Evolutionary conservation across 1,140 invertebrate species (phyloP).

Genomic region (Maconellicoccus hirsutus): DNA sequence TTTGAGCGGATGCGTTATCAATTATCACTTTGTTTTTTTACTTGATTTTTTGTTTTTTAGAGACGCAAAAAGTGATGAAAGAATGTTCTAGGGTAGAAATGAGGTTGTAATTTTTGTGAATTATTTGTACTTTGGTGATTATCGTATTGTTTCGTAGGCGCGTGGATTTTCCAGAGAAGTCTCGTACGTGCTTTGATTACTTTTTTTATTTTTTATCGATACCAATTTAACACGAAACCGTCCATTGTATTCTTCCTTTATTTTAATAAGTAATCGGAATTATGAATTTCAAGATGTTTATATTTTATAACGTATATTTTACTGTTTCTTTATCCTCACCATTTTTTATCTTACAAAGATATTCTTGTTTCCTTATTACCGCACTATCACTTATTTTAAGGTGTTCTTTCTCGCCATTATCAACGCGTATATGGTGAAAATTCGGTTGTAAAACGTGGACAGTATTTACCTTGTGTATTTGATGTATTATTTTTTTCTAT

Average conservation of each 20-base stretch:
- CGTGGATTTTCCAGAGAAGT: neutral
- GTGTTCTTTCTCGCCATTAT: no score
- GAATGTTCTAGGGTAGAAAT: neutral
- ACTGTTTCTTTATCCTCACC: constrained; percentile 5
- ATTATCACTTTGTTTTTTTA: no score
- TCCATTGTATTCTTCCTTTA: neutral
- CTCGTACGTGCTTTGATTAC: no score
- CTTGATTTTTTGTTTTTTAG: no score
- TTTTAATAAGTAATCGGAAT: neutral
- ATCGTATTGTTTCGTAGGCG: neutral
- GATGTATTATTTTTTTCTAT: no score
- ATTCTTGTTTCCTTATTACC: no score
- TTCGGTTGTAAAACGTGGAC: no score
- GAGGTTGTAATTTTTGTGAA: neutral
- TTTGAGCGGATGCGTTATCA: neutral
- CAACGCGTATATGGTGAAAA: no score
- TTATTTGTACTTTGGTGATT: neutral
- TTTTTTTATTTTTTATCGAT: neutral
- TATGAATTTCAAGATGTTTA: neutral
- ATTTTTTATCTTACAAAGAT: no score
- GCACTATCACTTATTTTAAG: no score
- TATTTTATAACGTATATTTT: constrained; percentile 33
- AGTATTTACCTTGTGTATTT: no score
- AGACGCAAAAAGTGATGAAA: no score
- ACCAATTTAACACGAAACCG: neutral